phyloP scores from a whole-genome alignment of 2,797 vertebrate species.

The Aratinga solstitialis region DNA sequence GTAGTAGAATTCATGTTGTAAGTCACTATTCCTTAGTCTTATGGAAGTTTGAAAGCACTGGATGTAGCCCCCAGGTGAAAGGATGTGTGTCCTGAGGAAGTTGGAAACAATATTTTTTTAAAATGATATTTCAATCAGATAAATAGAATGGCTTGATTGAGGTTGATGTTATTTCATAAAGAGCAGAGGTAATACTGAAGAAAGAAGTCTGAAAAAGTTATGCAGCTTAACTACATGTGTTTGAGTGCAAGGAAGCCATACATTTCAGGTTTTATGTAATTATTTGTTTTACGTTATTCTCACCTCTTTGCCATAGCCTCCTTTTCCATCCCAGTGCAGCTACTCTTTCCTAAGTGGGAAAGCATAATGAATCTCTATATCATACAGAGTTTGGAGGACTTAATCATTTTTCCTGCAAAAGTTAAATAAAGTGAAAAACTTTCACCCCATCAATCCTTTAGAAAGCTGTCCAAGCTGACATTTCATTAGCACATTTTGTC shows the following conservation, averaged over 20 bases:
- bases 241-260: background rate
- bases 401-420: constrained; percentile 82
- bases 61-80: background rate
- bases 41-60: background rate
- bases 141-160: background rate
- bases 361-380: constrained; percentile 73
- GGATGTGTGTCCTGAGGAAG: background rate
- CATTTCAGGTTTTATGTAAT: background rate
- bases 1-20: background rate
- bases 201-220: background rate
- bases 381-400: constrained; percentile 76
- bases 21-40: background rate
- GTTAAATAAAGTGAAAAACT: constrained; percentile 89
- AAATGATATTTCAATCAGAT: background rate
- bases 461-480: constrained; percentile 89
- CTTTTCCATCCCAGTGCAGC: constrained; percentile 1
- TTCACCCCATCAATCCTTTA: constrained; percentile 87
- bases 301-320: background rate
- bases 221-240: background rate
- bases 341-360: constrained; percentile 46
- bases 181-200: background rate
- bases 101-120: background rate
- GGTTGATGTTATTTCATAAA: background rate
- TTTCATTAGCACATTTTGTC: constrained; percentile 94
- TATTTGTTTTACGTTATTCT: constrained; percentile 49